Percentiles rank a stretch among this genome's conserved stretches.
Evolutionary conservation across 2,797 vertebrate species (phyloP).

Genomic region (Tangara arthus): DNA sequence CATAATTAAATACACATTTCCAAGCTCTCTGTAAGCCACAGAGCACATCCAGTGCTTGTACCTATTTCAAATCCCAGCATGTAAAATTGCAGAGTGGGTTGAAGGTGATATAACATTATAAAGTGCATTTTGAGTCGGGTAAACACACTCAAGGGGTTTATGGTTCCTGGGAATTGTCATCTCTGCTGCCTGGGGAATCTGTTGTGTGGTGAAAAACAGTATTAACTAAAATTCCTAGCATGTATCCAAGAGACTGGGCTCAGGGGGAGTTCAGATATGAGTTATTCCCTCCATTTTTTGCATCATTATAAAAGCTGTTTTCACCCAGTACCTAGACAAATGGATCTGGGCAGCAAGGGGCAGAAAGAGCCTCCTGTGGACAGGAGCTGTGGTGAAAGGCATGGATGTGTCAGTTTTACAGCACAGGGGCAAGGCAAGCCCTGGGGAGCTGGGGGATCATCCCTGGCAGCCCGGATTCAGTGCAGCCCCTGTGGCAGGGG

Average conservation of each 20-base stretch:
- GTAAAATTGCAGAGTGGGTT: neutral
- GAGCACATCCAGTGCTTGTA: neutral
- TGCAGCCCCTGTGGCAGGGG: fast-evolving
- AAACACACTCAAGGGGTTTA: neutral
- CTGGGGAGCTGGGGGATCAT: neutral
- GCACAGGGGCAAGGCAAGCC: neutral
- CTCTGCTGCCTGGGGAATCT: neutral
- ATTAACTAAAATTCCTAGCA: neutral
- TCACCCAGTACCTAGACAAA: neutral
- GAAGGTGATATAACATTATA: neutral
- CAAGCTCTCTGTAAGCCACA: neutral
- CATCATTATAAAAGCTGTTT: neutral
- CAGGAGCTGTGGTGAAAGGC: neutral
- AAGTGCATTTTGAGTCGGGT: neutral
- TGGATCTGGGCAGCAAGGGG: neutral
- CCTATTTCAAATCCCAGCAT: neutral
- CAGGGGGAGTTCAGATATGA: neutral
- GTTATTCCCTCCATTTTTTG: neutral
- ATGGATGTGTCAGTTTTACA: fast-evolving
- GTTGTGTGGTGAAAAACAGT: neutral
- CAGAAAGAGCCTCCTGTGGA: neutral
- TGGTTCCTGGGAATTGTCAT: neutral
- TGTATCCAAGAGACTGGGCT: neutral
- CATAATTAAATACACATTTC: neutral
- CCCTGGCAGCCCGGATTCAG: neutral